Conservation (phyloP, 2,113 vertebrate genomes). For the Syrrhaptes paradoxus region DNA sequence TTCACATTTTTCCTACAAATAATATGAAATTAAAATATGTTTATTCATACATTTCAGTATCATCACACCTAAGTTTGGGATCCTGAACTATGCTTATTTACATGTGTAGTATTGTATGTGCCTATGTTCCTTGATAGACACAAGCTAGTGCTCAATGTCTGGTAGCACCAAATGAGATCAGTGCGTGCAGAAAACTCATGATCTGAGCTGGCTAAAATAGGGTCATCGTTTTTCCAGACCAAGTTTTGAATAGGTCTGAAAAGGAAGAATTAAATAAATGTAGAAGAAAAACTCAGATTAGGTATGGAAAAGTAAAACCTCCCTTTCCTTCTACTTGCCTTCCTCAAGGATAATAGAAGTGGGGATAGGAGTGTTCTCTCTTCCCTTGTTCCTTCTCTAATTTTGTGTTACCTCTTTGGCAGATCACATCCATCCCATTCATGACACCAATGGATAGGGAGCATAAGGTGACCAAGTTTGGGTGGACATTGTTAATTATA, state of each 20-base stretch:
- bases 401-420: neutral
- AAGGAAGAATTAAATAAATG: neutral
- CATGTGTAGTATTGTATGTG: neutral
- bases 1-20: neutral
- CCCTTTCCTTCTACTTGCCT: neutral
- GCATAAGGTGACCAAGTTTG: neutral
- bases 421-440: neutral
- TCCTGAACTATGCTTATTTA: neutral
- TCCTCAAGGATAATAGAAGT: neutral
- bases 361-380: neutral
- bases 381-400: neutral
- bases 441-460: neutral
- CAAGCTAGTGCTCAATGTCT: fast-evolving
- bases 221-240: neutral
- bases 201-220: neutral
- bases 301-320: neutral
- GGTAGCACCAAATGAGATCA: neutral
- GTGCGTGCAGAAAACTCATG: neutral
- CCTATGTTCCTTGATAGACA: neutral
- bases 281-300: neutral
- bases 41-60: neutral
- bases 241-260: neutral
- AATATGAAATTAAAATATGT: neutral
- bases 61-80: neutral
- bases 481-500: neutral